phyloP scores from a whole-genome alignment of 30 jellyfish, hydroid and myxozoan species.

The Turritopsis dohrnii region DNA sequence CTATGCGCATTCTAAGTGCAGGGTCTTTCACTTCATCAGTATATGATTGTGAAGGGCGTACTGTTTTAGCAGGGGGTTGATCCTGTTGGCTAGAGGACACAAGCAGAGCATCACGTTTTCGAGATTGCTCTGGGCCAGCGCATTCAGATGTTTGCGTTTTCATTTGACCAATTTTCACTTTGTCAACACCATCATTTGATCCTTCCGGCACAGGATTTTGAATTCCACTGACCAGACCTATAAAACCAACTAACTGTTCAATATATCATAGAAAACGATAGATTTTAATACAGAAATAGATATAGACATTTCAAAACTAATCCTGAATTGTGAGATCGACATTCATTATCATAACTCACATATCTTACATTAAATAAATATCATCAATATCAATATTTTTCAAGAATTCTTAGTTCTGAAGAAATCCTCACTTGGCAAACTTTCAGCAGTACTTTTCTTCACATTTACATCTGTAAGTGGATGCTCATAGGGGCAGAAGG shows the following conservation, averaged over 20 bases:
- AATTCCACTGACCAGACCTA: neutral
- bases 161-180: neutral
- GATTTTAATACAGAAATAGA: too few relatives aligned
- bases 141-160: neutral
- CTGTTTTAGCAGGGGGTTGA: neutral
- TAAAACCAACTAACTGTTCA: neutral
- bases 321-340: too few relatives aligned
- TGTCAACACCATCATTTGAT: neutral
- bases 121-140: neutral
- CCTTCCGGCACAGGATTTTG: neutral
- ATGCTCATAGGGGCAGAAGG: slow-evolving; percentile 23
- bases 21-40: neutral
- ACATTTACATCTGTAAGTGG: neutral
- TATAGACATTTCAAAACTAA: too few relatives aligned
- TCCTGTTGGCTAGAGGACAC: neutral
- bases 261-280: too few relatives aligned
- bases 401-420: too few relatives aligned
- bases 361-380: too few relatives aligned
- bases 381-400: too few relatives aligned
- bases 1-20: slow-evolving; percentile 17
- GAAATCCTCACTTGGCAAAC: too few relatives aligned
- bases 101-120: neutral
- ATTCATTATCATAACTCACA: too few relatives aligned
- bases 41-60: neutral
- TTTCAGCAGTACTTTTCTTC: neutral